Conservation (phyloP, 1,140 invertebrate genomes). For the Temnothorax longispinosus region DNA sequence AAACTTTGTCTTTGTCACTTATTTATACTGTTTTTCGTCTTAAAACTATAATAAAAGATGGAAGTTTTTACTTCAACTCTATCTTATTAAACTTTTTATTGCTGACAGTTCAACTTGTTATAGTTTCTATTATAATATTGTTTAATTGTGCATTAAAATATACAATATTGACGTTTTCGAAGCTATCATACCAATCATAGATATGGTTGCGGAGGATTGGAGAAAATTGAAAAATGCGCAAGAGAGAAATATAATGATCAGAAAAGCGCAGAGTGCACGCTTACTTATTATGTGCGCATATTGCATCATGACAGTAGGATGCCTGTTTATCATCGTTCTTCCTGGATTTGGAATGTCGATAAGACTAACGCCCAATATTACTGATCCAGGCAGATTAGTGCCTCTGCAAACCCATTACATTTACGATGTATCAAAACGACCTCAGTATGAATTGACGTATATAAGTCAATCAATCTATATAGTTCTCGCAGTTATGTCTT, state of each 20-base stretch:
- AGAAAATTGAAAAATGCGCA: background rate
- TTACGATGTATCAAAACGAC: conserved; percentile 3
- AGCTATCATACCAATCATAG: conserved; percentile 5
- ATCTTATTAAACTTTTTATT: too few relatives aligned
- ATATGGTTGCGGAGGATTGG: conserved; percentile 33
- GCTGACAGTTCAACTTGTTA: too few relatives aligned
- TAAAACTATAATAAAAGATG: too few relatives aligned
- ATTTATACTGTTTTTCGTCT: too few relatives aligned
- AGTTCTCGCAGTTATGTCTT: background rate
- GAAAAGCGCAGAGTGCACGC: background rate
- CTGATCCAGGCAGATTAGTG: background rate
- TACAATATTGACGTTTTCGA: too few relatives aligned
- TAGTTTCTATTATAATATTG: too few relatives aligned
- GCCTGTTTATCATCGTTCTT: background rate
- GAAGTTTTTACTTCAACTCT: too few relatives aligned
- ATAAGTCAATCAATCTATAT: background rate
- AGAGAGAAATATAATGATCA: conserved; percentile 21
- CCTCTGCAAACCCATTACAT: background rate
- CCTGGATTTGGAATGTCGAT: background rate
- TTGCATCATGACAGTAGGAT: background rate
- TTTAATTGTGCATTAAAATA: too few relatives aligned
- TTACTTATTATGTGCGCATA: background rate
- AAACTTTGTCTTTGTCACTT: too few relatives aligned
- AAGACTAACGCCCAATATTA: conserved; percentile 7
- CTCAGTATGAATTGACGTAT: conserved; percentile 7